A percentile compares a stretch with the other conserved stretches of the same genome.
These are phyloP conservation scores for Gambusia yucatana DNA, from an alignment of 2,797 vertebrate genomes.

Conservation along the genomic window DNA sequence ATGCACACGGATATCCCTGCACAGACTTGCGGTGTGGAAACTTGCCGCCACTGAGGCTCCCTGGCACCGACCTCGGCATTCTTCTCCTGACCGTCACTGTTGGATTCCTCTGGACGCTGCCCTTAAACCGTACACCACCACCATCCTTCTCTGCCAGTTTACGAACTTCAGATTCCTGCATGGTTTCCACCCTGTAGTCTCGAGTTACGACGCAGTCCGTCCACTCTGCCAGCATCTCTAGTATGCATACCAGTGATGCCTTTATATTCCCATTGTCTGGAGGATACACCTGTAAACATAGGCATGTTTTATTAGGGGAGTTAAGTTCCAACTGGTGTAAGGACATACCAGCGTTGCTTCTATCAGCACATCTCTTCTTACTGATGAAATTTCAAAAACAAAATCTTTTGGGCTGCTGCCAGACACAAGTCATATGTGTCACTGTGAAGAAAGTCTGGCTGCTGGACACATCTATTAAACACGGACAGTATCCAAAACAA, in stretches of 20 bases:
- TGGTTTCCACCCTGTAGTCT: constrained; percentile 8
- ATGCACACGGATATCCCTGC: constrained; percentile 56
- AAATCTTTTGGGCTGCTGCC: constrained; percentile 53
- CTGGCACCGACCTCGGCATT: constrained; percentile 69
- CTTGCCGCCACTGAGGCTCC: constrained; percentile 67
- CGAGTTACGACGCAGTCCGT: background rate
- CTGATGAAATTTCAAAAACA: constrained; percentile 30
- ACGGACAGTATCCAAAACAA: constrained; percentile 81
- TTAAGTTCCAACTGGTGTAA: constrained; percentile 67
- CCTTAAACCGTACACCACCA: constrained; percentile 65
- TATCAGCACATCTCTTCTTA: constrained; percentile 47
- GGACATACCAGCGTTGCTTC: constrained; percentile 3
- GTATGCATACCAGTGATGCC: constrained; percentile 58
- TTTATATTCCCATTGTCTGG: constrained; percentile 74
- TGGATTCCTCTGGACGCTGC: constrained; percentile 74
- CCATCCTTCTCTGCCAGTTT: constrained; percentile 63
- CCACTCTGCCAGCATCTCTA: constrained; percentile 50
- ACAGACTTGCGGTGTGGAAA: constrained; percentile 61
- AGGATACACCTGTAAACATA: constrained; percentile 70
- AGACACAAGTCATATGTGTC: constrained; percentile 75
- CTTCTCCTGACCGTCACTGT: constrained; percentile 74
- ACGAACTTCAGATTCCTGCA: constrained; percentile 44
- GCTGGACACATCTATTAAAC: constrained; percentile 72
- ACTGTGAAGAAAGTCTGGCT: constrained; percentile 72
- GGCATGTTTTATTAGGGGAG: constrained; percentile 69